Percentiles rank a stretch among this genome's conserved stretches.
Conservation (phyloP, 2,888 invertebrate genomes). For the Drosophila formosana region DNA sequence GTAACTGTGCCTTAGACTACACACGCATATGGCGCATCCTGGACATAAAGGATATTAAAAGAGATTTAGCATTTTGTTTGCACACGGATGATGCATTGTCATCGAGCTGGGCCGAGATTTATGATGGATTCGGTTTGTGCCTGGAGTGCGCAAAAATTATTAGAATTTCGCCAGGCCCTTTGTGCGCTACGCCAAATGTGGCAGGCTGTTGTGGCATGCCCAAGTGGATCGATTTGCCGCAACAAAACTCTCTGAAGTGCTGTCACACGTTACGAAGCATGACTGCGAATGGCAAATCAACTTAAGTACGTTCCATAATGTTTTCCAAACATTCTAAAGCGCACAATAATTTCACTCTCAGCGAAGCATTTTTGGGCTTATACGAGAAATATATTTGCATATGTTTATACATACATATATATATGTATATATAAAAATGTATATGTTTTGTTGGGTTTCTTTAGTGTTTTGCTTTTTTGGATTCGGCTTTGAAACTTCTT, state of each 20-base stretch:
- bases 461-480: slow-evolving; percentile 43
- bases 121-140: slow-evolving; percentile 81
- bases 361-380: slow-evolving; percentile 8
- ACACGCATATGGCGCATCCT: slow-evolving; percentile 78
- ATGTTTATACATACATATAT: too few relatives aligned
- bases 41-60: slow-evolving; percentile 82
- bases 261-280: slow-evolving; percentile 26
- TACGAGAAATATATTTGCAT: slow-evolving; percentile 11
- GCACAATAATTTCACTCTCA: slow-evolving; percentile 21
- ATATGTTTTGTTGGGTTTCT: slow-evolving; percentile 21
- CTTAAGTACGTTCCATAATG: neutral
- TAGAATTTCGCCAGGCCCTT: slow-evolving; percentile 61
- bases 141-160: slow-evolving; percentile 79
- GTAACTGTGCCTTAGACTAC: slow-evolving; percentile 56
- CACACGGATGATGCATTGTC: slow-evolving; percentile 84
- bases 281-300: neutral
- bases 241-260: neutral
- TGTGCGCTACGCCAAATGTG: slow-evolving; percentile 18
- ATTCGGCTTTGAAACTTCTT: slow-evolving; percentile 60
- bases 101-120: slow-evolving; percentile 83
- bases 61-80: slow-evolving; percentile 83
- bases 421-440: neutral
- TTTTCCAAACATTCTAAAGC: slow-evolving; percentile 6
- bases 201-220: slow-evolving; percentile 18
- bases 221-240: slow-evolving; percentile 2